phyloP scores from a whole-genome alignment of 2,888 invertebrate genomes.

The Leptopilina syphax region DNA sequence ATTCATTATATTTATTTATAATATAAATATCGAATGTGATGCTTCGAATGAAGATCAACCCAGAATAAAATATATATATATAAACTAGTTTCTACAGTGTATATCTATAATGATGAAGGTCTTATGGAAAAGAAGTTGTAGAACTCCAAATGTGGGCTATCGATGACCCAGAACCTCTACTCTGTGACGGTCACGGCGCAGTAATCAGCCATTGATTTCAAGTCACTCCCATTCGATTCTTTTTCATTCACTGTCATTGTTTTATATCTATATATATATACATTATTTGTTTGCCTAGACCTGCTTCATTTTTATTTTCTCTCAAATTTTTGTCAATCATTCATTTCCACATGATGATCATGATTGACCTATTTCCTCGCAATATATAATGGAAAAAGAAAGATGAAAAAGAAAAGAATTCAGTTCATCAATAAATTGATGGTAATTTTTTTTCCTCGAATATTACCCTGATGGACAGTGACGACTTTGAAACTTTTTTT shows the following conservation, averaged over 20 bases:
- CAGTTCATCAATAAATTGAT: neutral
- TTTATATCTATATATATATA: neutral
- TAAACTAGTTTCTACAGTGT: slow-evolving; percentile 25
- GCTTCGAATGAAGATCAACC: slow-evolving; percentile 17
- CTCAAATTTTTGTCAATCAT: neutral
- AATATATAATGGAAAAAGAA: neutral
- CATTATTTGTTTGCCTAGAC: slow-evolving; percentile 5
- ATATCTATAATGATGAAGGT: slow-evolving; percentile 10
- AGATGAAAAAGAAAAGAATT: slow-evolving; percentile 2
- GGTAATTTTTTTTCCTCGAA: no score
- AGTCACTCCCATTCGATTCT: slow-evolving; percentile 50
- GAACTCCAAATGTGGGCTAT: slow-evolving; percentile 57
- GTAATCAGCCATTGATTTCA: slow-evolving; percentile 49
- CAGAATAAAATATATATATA: neutral
- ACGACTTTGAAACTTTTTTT: slow-evolving; percentile 14
- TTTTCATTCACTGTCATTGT: slow-evolving; percentile 33
- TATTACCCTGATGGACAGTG: neutral
- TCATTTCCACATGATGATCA: neutral
- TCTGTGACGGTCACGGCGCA: slow-evolving; percentile 61
- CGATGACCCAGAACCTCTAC: slow-evolving; percentile 59
- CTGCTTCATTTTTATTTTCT: slow-evolving; percentile 1
- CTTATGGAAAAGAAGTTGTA: slow-evolving; percentile 30
- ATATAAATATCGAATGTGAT: neutral
- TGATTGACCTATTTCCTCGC: neutral
- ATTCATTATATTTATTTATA: neutral